Evolutionary conservation across 2,888 invertebrate species (phyloP), one percentile per base, ranked within the genome.

Genomic region (Pandemis cinnamomeana): DNA sequence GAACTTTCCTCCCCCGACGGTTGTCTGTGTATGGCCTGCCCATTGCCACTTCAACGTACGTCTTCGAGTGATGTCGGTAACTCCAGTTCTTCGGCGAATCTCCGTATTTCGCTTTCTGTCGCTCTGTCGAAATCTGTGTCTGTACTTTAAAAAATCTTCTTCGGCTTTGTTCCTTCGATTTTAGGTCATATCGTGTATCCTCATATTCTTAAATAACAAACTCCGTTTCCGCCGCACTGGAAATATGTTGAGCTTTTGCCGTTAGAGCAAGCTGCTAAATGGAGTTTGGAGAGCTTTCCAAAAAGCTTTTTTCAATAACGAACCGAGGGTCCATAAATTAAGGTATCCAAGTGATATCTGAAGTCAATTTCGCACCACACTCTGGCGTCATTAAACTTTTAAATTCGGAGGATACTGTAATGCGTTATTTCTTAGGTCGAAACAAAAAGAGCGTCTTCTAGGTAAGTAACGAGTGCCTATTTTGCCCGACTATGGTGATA

Each of bases 321-420:
- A 77, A 76, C 81, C 46, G 77, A 80, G 89, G 88, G 89, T 89
- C 83, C 89, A 89, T 89, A 89, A 89, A 89, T 89, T 89, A 89
- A 82, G 83, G 81, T 77, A 69, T 66, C 74, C 64, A 67, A 71
- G 75, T 76, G 79, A 77, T 83, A 78, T 86, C 85, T 83, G 83
- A 87, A 87, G 85, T 82, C 86, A 87, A 88, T 89, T 88, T 83
- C 79, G 82, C 78, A 73, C 76, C 72, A 77, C 83, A 82, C 77
- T 76, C 77, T 60, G 80, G 73, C 72, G 78, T 81, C 83, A 87
- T 87, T 86, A 85, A 82, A 71, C 75, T 76, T 73, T 78, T 77
- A 72, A 76, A 70, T 66, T 64, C 61, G 15, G 15, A 58, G 42
- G 10, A 20, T 13, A 46, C 58, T 27, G 10, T 46, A 53, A 53